A percentile compares a stretch with the other conserved stretches of the same genome.
These are phyloP conservation scores for Cheilosia variabilis DNA, from an alignment of 2,888 invertebrate genomes.

Conservation along the genomic window DNA sequence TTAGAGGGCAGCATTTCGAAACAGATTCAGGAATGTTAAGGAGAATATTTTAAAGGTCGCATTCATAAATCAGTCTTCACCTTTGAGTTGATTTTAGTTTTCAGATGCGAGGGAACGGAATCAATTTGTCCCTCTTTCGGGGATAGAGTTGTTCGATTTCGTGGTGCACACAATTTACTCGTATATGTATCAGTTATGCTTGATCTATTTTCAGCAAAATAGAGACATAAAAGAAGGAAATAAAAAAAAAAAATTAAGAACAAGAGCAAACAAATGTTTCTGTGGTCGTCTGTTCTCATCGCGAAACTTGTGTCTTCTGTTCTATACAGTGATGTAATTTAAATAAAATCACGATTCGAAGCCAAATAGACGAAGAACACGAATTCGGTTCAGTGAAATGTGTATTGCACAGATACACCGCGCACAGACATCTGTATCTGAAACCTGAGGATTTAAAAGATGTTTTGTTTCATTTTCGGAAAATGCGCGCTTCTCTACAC, in stretches of 20 bases:
- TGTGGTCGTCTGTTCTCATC: constrained; percentile 37
- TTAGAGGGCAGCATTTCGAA: constrained; percentile 59
- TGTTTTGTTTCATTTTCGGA: constrained; percentile 30
- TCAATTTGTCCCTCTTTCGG: not conserved
- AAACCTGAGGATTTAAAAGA: constrained; percentile 71
- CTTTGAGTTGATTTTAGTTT: constrained; percentile 9
- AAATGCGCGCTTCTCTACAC: constrained; percentile 18
- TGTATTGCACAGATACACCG: constrained; percentile 21
- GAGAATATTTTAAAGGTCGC: constrained; percentile 61
- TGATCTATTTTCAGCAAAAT: constrained; percentile 80
- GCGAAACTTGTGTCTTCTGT: constrained; percentile 39
- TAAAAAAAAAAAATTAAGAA: constrained; percentile 17
- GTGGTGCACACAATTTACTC: constrained; percentile 26
- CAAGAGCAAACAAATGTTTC: constrained; percentile 55
- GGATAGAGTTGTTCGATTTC: constrained; percentile 12
- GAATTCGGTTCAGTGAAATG: constrained; percentile 36
- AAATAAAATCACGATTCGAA: constrained; percentile 58
- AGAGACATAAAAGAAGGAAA: constrained; percentile 46
- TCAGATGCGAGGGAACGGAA: not conserved
- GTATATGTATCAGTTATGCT: constrained; percentile 76
- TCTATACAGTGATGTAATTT: constrained; percentile 63
- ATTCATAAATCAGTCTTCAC: constrained; percentile 58
- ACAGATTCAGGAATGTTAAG: constrained; percentile 51
- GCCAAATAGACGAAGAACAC: constrained; percentile 28
- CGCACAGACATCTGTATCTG: constrained; percentile 23